Evolutionary conservation across 1,140 invertebrate species (phyloP), one percentile per base, ranked within the genome.

Genomic region (Macrosteles quadrilineatus): DNA sequence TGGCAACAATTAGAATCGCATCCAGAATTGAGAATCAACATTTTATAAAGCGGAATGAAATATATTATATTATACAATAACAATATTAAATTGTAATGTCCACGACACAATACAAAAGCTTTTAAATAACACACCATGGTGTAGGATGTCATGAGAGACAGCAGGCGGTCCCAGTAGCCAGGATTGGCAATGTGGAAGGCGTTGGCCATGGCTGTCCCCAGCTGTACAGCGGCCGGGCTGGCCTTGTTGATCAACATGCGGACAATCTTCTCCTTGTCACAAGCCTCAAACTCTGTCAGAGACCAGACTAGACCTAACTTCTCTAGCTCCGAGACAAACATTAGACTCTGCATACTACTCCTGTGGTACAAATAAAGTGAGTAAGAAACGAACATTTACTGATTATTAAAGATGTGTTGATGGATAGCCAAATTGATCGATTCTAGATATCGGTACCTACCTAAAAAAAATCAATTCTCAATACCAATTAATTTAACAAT

Each of bases 291-390:
- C 32, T 76, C 73, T 19, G 67, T 70, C n/a, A 78, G 43, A n/a
- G 71, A 79, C 32, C 81, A 82, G 31, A 69, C 73, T 29, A 82
- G 71, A 43, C 81, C 81, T n/a, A 82, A 73, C n/a, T 71, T 76
- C 74, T 83, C 80, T 11, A 83, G 68, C 74, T 80, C 80, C n/a
- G 74, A 77, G 23, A 82, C 53, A 62, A 82, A 82, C 40, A 77
- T 72, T 32, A 83, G 72, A 23, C 74, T 74, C 68, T 79, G 77
- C 70, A 81, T 77, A 19, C 78, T 75, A 36, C 77, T 72, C 50
- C 81, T 82, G 70, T 65, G 75, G 73, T 67, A 68, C 47, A 17
- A 59, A 23, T 27, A 59, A 25, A 21, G 11, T 19, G 4, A 11
- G 21, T 67, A 29, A 47, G 11, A 69, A n/a, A 14, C 27, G 66